phyloP scores from a whole-genome alignment of 35 echinoderm and acorn worm genomes.

The Stichopus chloronotus region DNA sequence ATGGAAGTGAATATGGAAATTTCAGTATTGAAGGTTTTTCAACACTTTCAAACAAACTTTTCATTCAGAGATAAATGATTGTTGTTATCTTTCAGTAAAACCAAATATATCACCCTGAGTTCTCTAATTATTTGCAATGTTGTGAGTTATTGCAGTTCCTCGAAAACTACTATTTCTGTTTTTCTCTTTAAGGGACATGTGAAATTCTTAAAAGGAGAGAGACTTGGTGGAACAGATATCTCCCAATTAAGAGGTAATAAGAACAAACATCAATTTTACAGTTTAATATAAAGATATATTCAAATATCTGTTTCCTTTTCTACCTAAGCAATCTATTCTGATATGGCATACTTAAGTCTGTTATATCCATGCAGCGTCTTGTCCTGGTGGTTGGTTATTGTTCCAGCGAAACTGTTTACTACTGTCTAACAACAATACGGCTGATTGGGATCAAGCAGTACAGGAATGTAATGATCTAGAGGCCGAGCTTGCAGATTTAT shows the following conservation, averaged over 20 bases:
- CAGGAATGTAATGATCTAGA: background rate
- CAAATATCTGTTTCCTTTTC: too few relatives aligned
- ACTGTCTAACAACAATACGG: background rate
- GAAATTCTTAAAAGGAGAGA: background rate
- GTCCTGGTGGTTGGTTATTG: background rate
- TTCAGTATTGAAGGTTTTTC: too few relatives aligned
- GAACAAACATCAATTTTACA: background rate
- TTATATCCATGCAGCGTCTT: background rate
- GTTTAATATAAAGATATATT: too few relatives aligned
- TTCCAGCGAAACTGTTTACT: background rate
- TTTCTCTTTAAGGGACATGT: constrained; percentile 1
- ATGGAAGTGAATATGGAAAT: too few relatives aligned
- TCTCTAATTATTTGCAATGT: background rate
- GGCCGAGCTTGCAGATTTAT: background rate
- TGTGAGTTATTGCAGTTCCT: background rate
- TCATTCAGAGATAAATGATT: too few relatives aligned
- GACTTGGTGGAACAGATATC: background rate
- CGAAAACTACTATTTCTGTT: background rate
- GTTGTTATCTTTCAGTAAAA: too few relatives aligned
- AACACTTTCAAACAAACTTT: too few relatives aligned
- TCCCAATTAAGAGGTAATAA: background rate
- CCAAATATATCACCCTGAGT: background rate
- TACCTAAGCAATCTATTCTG: too few relatives aligned
- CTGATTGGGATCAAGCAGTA: background rate
- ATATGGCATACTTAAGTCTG: too few relatives aligned